Base-by-base conservation (phyloP, 2,888 invertebrate genomes). In the Iselma pallidipennis region DNA sequence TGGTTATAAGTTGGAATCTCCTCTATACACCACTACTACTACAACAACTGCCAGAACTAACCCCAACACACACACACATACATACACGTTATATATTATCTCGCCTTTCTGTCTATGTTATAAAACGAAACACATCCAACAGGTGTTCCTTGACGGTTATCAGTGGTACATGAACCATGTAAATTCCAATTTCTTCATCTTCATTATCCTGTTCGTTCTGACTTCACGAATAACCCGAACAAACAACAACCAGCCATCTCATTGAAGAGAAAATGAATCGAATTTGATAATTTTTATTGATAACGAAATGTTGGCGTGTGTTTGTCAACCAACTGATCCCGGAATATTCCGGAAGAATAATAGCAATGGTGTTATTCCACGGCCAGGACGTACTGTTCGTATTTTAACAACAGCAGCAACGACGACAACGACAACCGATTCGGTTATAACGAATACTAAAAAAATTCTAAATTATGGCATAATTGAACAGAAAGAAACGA, bases 271-370 rank as follows among this genome's bases (percentile, higher is more conserved):
- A 37, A 21, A 19, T 37, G 42, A 37, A 16, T 37, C 42, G 42
- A 6, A n/a, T 37, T 37, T n/a, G 16, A 16, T 2, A 16, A n/a
- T n/a, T 37, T 16, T n/a, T 16, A 45, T 12, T 57, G 45, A 59
- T 29, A 29, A 50, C 68, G 85, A 83, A 81, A 88, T 88, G 88
- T 83, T 88, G 83, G 87, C 87, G 76, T 88, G 88, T 82, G 87
- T 88, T 71, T 88, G 88, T 79, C 88, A 88, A 78, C 88, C 88
- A 65, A 82, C 85, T 70, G 87, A 87, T 75, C 85, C 86, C 67
- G 85, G 76, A 76, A 85, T 77, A 76, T 85, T 77, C 83, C 84
- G 85, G 83, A 85, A 76, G 57, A 76, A 73, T 70, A 69, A 76
- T 37, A 67, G 62, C 58, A 70, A 66, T 61, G 74, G 75, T 37